Base-by-base conservation (phyloP, 1,140 invertebrate genomes). In the Pissodes strobi region DNA sequence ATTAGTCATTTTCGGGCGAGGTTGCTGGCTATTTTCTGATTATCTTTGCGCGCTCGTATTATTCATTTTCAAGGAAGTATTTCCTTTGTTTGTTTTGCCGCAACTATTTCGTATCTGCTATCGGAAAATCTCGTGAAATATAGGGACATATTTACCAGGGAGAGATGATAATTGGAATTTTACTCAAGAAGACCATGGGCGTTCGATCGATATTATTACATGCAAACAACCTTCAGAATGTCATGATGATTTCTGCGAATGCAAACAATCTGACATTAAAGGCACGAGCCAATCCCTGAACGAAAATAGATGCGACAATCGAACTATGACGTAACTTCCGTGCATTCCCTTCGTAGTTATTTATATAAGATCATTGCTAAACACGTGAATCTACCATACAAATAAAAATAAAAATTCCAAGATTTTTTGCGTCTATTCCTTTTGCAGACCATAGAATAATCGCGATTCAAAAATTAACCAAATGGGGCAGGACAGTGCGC, bases 261-360 rank as follows among this genome's bases (percentile, higher is more conserved):
- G 45, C 17, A 48, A 48, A 48, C 21, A 12, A 48, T 21, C 15
- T 48, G 45, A 23, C 45, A 48, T 48, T 48, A 48, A 48, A 48
- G 8, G 10, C 15, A n/a, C 6, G 45, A 23, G 39, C 39, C 39
- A 43, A 43, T 43, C 10, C 39, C 39, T 12, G 5, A 9, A 17
- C 15, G 21, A 48, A 19, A 48, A 48, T 48, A 48, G 45, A 48
- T 48, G 15, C 21, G 15, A 8, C 21, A 8, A 23, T 23, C 15
- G 5, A 5, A 41, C 18, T 23, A 15, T 48, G 45, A 48, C 45
- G 45, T 48, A 48, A 23, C 15, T 12, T 48, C 22, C 45, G 18
- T 23, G 45, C 45, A 48, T 48, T 48, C 21, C 15, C 45, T 23
- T n/a, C n/a, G n/a, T n/a, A n/a, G n/a, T n/a, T n/a, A n/a, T n/a